phyloP scores from a whole-genome alignment of 2,113 vertebrate genomes.

The Ochotona princeps region DNA sequence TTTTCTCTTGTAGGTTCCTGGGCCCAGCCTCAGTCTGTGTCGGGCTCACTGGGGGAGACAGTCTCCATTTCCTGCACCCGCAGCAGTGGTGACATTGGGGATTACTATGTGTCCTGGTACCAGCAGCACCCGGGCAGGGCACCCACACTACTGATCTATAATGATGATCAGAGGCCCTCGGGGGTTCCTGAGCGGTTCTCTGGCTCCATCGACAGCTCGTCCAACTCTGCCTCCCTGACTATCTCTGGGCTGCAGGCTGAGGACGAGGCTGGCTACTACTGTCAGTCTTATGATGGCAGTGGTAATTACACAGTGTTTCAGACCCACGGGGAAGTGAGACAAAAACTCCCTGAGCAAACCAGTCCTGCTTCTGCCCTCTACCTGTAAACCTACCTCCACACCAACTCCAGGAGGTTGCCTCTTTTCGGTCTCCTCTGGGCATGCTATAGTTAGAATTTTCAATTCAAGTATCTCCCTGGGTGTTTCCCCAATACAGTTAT shows the following conservation, averaged over 20 bases:
- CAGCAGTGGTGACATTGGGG: background rate
- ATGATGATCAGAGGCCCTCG: fast-evolving
- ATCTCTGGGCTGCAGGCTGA: background rate
- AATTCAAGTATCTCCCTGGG: too few relatives aligned
- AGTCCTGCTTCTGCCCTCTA: too few relatives aligned
- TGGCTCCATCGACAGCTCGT: background rate
- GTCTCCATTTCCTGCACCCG: conserved; percentile 46
- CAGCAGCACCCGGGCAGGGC: background rate
- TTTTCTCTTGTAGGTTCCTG: background rate
- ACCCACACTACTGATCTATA: fast-evolving
- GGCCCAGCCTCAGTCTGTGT: background rate
- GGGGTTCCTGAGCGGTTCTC: background rate
- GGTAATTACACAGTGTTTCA: background rate
- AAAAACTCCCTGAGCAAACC: background rate
- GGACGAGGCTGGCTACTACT: background rate
- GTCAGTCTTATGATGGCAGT: background rate
- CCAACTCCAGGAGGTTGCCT: too few relatives aligned
- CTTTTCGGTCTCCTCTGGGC: too few relatives aligned
- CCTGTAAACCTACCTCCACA: background rate
- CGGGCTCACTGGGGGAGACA: background rate
- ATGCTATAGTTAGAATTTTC: too few relatives aligned
- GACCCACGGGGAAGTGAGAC: background rate
- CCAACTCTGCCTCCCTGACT: background rate
- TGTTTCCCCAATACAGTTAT: too few relatives aligned
- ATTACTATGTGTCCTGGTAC: background rate